phyloP scores from a whole-genome alignment of 1,140 invertebrate genomes.

The Eufriesea mexicana region DNA sequence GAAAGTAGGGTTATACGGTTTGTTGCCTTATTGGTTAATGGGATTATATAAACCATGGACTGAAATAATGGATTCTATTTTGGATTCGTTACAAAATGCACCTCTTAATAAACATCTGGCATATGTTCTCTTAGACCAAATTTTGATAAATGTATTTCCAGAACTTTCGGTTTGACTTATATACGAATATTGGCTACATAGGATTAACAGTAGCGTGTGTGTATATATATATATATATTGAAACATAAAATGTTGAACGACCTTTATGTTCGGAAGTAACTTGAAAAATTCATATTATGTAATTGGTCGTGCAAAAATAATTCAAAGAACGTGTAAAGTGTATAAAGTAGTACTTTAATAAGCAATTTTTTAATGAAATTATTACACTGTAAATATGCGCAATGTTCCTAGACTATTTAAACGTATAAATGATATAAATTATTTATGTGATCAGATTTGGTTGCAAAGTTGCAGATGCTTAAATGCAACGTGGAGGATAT shows the following conservation, averaged over 20 bases:
- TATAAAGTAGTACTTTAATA: background rate
- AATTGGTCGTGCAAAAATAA: background rate
- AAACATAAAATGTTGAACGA: background rate
- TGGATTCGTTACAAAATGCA: constrained; percentile 77
- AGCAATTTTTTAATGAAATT: background rate
- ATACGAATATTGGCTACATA: background rate
- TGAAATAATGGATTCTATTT: constrained; percentile 74
- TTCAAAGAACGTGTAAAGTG: background rate
- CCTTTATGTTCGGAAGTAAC: too few species aligned
- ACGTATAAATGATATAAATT: too few species aligned
- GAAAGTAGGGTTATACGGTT: constrained; percentile 73
- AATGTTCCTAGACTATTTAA: background rate
- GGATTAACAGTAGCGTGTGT: too few species aligned
- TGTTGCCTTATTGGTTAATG: constrained; percentile 77
- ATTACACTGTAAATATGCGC: background rate
- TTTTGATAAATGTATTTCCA: constrained; percentile 81
- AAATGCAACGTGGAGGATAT: too few species aligned
- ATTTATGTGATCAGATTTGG: too few species aligned
- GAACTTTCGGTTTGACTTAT: constrained; percentile 71
- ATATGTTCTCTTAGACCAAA: constrained; percentile 80
- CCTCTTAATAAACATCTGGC: constrained; percentile 80
- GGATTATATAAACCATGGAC: constrained; percentile 74
- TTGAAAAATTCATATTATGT: background rate
- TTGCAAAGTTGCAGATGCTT: too few species aligned
- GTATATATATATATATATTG: background rate